A percentile compares a stretch with the other conserved stretches of the same genome.
These are phyloP conservation scores for Laterallus jamaicensis DNA, from an alignment of 2,113 vertebrate species.

Conservation along the genomic window DNA sequence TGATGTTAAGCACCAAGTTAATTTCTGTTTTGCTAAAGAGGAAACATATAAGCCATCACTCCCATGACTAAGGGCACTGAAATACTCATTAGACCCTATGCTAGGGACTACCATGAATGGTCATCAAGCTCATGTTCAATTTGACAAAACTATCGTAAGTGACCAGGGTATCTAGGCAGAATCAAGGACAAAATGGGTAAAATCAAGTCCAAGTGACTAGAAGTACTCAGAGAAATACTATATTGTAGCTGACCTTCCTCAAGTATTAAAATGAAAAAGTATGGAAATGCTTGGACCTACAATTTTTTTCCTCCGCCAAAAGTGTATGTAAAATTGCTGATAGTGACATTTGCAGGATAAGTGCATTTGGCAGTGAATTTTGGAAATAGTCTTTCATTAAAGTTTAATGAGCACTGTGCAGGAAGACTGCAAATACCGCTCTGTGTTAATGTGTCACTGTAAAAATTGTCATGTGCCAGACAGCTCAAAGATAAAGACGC, in stretches of 20 bases:
- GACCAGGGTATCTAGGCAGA: background rate
- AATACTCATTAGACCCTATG: background rate
- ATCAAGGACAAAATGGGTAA: background rate
- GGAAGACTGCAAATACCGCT: constrained; percentile 38
- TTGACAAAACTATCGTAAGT: background rate
- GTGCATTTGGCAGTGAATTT: constrained; percentile 52
- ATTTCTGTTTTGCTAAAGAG: background rate
- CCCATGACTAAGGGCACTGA: background rate
- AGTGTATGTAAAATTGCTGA: constrained; percentile 40
- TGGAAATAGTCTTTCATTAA: constrained; percentile 53
- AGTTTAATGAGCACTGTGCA: constrained; percentile 41
- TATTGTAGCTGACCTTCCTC: background rate
- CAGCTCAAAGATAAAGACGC: constrained; percentile 29
- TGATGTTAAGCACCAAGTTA: background rate
- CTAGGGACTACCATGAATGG: background rate
- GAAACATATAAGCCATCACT: background rate
- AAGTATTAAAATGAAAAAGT: background rate
- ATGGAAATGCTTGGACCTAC: background rate
- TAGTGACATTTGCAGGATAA: constrained; percentile 53
- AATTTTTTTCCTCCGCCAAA: background rate
- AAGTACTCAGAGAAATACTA: background rate
- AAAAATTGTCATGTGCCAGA: constrained; percentile 33
- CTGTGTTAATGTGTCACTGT: constrained; percentile 28
- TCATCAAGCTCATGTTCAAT: background rate
- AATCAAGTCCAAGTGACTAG: background rate